Evolutionary conservation across 2,888 invertebrate genomes (phyloP), one percentile per base, ranked within the genome.

Genomic region (Anoncus sp.): DNA sequence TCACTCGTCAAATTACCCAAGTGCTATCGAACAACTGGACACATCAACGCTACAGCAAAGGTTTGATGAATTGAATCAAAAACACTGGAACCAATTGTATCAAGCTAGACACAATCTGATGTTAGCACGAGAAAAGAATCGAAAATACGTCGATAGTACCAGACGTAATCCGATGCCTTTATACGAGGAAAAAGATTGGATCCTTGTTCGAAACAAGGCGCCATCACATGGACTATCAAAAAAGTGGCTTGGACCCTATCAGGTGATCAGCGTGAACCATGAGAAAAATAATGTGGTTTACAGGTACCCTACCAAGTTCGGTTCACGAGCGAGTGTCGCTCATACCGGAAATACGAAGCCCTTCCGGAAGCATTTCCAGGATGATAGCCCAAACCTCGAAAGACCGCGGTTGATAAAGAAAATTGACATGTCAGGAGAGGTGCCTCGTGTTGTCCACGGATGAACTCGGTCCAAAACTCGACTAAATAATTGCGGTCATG

Each of bases 1-100:
- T 7, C 63, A 63, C 9, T 63, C 59, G 20, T 59, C 63, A 18
- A 63, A 63, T 20, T 63, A 63, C n/a, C 63, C 63, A 20, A 63
- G 47, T 20, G 59, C 59, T 10, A 57, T 59, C 7, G 47, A 51
- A 35, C 49, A 65, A 27, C 38, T 65, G 38, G 35, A 65, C 35
- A 65, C 49, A 0, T 65, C 63, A 14, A 51, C 47, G 14, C 63
- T 65, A 5, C 63, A 65, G 27, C 63, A 38, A 16, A 65, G 63
- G 35, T 65, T 51, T 18, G 63, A 49, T 22, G 49, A 65, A 22
- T 12, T 65, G 4, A 38, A 65, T 22, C 63, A 51, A 24, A 49
- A 12, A 20, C 24, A 51, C 16, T 65, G 65, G 38, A 65, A 65
- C n/a, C 20, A 65, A 12, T 27, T 62, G 4, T 62, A 62, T n/a